phyloP scores from a whole-genome alignment of 2,888 invertebrate genomes.

The Cordilura impudica region DNA sequence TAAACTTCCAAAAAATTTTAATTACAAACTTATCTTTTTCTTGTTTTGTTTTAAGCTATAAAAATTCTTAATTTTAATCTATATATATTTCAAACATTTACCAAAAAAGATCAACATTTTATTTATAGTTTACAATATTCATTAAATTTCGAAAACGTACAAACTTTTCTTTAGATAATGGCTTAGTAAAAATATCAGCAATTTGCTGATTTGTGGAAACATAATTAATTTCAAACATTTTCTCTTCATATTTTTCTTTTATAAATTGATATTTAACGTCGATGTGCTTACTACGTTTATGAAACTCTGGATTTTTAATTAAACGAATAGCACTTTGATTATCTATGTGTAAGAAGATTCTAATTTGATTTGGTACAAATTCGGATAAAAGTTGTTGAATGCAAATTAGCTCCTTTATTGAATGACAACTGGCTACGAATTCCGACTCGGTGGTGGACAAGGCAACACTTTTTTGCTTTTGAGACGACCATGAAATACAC shows the following conservation, averaged over 20 bases:
- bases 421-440: slow-evolving; percentile 38
- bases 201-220: slow-evolving; percentile 25
- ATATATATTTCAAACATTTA: background rate
- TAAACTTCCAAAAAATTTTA: slow-evolving; percentile 7
- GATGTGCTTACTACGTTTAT: slow-evolving; percentile 7
- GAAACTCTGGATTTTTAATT: slow-evolving; percentile 38
- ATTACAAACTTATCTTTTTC: background rate
- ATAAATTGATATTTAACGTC: slow-evolving; percentile 36
- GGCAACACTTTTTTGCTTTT: slow-evolving; percentile 47
- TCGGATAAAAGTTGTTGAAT: slow-evolving; percentile 38
- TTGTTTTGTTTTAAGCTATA: background rate
- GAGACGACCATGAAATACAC: slow-evolving; percentile 43
- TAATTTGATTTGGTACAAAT: slow-evolving; percentile 10
- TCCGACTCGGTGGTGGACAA: slow-evolving; percentile 46
- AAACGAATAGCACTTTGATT: slow-evolving; percentile 27
- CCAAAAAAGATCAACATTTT: background rate
- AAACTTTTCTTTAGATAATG: slow-evolving; percentile 39
- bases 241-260: slow-evolving; percentile 36
- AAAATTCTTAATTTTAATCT: background rate
- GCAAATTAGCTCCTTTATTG: slow-evolving; percentile 45
- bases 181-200: background rate
- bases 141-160: slow-evolving; percentile 28
- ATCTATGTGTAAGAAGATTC: slow-evolving; percentile 19
- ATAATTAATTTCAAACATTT: slow-evolving; percentile 31
- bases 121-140: slow-evolving; percentile 31